Conservation (phyloP, 2,113 vertebrate species). For the Bombycilla garrulus region DNA sequence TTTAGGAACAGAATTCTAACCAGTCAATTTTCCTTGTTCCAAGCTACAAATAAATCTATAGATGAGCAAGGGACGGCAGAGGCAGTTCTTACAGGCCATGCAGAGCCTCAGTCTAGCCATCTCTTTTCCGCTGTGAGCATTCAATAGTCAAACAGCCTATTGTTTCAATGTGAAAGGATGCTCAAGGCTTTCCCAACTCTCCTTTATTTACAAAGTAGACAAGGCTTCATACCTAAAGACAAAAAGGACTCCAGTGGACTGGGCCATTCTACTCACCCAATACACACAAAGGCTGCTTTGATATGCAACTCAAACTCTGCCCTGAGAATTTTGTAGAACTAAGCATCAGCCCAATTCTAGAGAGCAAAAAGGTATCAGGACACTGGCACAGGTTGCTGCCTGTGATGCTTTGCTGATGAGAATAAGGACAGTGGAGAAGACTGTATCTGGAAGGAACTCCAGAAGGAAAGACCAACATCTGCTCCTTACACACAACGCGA, state of each 20-base stretch:
- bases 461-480: background rate
- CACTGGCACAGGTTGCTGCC: background rate
- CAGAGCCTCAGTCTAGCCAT: background rate
- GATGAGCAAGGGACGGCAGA: background rate
- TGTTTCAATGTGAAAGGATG: background rate
- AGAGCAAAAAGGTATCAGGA: background rate
- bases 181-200: background rate
- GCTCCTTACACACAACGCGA: background rate
- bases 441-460: background rate
- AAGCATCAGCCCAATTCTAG: fast-evolving
- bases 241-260: background rate
- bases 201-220: background rate
- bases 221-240: background rate
- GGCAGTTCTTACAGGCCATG: background rate
- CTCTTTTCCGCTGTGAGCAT: background rate
- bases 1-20: background rate
- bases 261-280: background rate
- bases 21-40: background rate
- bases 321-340: background rate
- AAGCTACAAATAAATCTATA: background rate
- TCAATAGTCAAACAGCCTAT: background rate
- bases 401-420: background rate
- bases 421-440: background rate
- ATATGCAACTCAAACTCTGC: background rate
- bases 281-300: background rate